phyloP scores from a whole-genome alignment of 2,113 vertebrate genomes.

The Embiotoca jacksoni region DNA sequence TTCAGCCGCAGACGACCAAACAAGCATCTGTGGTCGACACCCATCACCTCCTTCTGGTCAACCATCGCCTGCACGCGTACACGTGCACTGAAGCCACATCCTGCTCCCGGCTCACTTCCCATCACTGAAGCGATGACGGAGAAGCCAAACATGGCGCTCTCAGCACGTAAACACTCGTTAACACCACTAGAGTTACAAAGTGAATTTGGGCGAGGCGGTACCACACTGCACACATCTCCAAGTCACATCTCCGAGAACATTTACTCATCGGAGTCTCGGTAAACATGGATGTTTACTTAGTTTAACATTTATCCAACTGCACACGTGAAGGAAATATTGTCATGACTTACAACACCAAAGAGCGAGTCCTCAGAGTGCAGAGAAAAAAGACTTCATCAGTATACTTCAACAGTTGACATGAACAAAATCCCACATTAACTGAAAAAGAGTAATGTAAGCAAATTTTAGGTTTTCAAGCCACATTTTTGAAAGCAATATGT shows the following conservation, averaged over 20 bases:
- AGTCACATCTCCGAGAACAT: constrained; percentile 12
- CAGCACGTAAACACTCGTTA: not conserved
- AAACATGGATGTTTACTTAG: constrained; percentile 59
- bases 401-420: too few species aligned
- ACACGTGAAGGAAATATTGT: constrained; percentile 1
- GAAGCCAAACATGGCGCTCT: constrained; percentile 26
- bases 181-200: not conserved
- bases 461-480: too few species aligned
- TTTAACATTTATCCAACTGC: constrained; percentile 5
- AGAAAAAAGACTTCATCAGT: too few species aligned
- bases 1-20: constrained; percentile 25
- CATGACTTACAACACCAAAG: not conserved
- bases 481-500: too few species aligned
- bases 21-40: constrained; percentile 12
- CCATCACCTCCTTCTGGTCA: constrained; percentile 10
- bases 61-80: not conserved
- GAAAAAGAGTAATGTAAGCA: too few species aligned
- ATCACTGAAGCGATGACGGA: constrained; percentile 37
- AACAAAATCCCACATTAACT: too few species aligned
- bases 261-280: constrained; percentile 12
- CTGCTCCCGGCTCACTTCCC: constrained; percentile 59
- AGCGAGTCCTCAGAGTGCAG: too few species aligned
- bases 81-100: constrained; percentile 54
- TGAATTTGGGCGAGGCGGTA: constrained; percentile 42
- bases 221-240: constrained; percentile 42